Percentiles rank a stretch among this genome's conserved stretches.
Conservation (phyloP, 1,140 invertebrate species). For the Bombus polaris region DNA sequence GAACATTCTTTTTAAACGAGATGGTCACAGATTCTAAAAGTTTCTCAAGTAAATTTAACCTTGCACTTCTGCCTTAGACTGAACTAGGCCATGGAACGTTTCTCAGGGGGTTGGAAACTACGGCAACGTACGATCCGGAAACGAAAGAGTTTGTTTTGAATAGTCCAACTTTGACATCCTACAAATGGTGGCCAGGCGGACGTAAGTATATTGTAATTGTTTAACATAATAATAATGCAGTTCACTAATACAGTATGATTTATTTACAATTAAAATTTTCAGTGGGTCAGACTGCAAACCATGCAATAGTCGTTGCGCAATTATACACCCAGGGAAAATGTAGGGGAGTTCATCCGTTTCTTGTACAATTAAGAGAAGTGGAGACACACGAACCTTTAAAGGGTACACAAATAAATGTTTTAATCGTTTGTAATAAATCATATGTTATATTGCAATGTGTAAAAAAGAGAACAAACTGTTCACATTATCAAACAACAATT, state of each 20-base stretch:
- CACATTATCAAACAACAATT: background rate
- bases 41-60: background rate
- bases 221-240: background rate
- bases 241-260: background rate
- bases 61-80: conserved; percentile 85
- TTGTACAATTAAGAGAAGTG: conserved; percentile 94
- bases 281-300: conserved; percentile 97
- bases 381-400: conserved; percentile 93
- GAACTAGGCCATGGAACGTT: conserved; percentile 85
- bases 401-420: conserved; percentile 84
- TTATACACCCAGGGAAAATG: conserved; percentile 92
- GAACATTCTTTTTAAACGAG: too few relatives aligned
- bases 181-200: conserved; percentile 97
- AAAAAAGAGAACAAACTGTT: too few relatives aligned
- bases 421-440: too few relatives aligned
- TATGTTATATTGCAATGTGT: too few relatives aligned
- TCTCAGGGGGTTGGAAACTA: conserved; percentile 89
- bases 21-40: too few relatives aligned
- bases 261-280: conserved; percentile 66
- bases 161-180: conserved; percentile 93
- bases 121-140: conserved; percentile 92
- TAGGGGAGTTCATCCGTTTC: conserved; percentile 95
- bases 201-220: conserved; percentile 85
- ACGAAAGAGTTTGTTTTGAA: conserved; percentile 95
- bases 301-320: conserved; percentile 95